phyloP scores from a whole-genome alignment of 1,140 invertebrate species.

The Bradysia coprophila region DNA sequence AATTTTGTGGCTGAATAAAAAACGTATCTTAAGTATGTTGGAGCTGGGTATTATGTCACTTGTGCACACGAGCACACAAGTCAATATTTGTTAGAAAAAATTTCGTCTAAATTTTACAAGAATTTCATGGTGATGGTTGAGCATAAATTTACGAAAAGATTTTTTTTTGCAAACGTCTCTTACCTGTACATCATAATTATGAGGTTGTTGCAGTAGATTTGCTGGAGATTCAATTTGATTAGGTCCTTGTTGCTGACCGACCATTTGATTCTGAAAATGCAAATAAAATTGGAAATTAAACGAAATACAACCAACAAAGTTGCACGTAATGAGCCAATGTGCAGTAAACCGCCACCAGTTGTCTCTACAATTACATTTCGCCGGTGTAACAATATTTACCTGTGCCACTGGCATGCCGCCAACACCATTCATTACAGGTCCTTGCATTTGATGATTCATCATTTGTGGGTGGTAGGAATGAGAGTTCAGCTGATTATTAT shows the following conservation, averaged over 20 bases:
- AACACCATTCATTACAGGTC: slow-evolving; percentile 22
- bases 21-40: no score
- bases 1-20: no score
- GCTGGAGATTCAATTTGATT: slow-evolving; percentile 24
- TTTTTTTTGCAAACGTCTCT: slow-evolving; percentile 7
- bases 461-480: slow-evolving; percentile 14
- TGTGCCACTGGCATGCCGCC: slow-evolving; percentile 23
- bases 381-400: slow-evolving; percentile 8
- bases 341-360: no score
- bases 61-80: no score
- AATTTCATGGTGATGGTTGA: no score
- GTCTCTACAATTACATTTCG: no score
- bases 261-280: slow-evolving; percentile 13
- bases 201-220: slow-evolving; percentile 19
- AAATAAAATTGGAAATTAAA: no score
- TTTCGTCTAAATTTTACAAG: background rate
- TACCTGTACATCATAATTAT: slow-evolving; percentile 25
- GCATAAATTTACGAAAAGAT: background rate
- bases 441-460: slow-evolving; percentile 23
- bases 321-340: no score
- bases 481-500: slow-evolving; percentile 9
- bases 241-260: slow-evolving; percentile 19
- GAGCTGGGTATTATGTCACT: no score
- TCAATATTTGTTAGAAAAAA: no score
- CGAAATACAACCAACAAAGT: no score